phyloP scores from a whole-genome alignment of 2,797 vertebrate species.

The Onychomys torridus region DNA sequence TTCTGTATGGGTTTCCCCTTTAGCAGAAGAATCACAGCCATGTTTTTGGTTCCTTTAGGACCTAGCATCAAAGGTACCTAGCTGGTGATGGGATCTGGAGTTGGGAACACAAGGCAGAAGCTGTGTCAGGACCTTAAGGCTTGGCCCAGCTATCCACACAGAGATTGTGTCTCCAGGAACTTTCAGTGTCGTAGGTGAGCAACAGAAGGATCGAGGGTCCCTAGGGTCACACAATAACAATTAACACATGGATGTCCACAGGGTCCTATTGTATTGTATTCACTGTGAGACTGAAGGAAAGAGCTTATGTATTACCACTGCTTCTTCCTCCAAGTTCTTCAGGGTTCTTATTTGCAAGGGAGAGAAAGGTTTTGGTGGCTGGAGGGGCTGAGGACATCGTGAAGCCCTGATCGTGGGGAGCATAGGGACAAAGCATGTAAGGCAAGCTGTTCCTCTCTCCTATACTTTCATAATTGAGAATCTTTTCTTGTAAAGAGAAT shows the following conservation, averaged over 20 bases:
- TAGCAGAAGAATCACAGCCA: not conserved
- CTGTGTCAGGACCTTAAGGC: no score
- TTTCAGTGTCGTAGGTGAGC: not conserved
- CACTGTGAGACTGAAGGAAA: not conserved
- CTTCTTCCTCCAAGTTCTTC: not conserved
- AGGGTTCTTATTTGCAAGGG: not conserved
- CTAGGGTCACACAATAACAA: not conserved
- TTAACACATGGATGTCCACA: accelerated
- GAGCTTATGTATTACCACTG: not conserved
- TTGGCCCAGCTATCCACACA: accelerated
- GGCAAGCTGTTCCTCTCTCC: not conserved
- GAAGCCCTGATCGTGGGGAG: not conserved
- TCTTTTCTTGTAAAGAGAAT: not conserved
- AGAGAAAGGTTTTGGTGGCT: not conserved
- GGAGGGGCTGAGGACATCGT: not conserved
- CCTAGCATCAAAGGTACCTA: not conserved
- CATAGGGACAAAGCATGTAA: not conserved
- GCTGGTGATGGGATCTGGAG: not conserved
- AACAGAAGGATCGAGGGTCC: not conserved
- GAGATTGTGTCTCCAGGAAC: accelerated
- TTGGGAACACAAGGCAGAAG: not conserved
- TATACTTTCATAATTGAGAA: not conserved
- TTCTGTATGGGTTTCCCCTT: no score
- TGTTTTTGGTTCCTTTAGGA: not conserved
- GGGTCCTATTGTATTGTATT: not conserved